Base-by-base conservation (phyloP, 2,888 invertebrate genomes). In the Cerceris ruficornis region DNA sequence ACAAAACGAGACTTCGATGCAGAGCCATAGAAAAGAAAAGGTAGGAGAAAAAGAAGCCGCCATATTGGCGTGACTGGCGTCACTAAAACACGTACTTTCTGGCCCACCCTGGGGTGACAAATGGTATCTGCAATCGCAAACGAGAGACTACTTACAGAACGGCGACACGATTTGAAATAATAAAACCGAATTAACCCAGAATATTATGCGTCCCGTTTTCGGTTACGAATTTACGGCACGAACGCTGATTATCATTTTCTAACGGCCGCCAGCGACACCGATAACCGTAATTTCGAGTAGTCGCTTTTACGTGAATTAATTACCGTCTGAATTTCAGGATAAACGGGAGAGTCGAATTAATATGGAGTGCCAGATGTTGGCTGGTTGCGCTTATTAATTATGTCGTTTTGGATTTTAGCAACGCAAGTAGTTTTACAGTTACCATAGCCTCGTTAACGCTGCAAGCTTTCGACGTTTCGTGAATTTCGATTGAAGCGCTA, bases 41-140 rank as follows among this genome's bases (percentile, higher is more conserved):
- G 11, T 46, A 46, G 11, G 9, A 46, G 49, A 66, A 55, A 67
- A 74, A 80, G 64, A 64, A 80, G 79, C 70, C 73, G 77, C 54
- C 64, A 60, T 58, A 61, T 67, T 80, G 58, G 69, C 80, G 80
- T 80, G 80, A 80, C 80, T 67, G 69, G 64, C 52, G 73, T 58
- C 69, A 49, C 60, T 78, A 52, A 71, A 28, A 28, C 28, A 28
- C 69, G 64, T 64, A 66, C 49, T 42, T 55, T 50, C 5, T 57
- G 13, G 66, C 64, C 13, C 67, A 11, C 52, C 65, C 28, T 28
- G 28, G 61, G 69, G 46, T 80, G 80, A 80, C 80, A 80, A 80
- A 80, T 80, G 71, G 74, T 73, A 80, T 78, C 79, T 70, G 74
- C 74, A 70, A 80, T 80, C 78, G 65, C 78, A 15, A 49, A 50